Base-by-base conservation (phyloP, 53 echinoderm and acorn worm genomes). In the Hippasteria phrygiana region DNA sequence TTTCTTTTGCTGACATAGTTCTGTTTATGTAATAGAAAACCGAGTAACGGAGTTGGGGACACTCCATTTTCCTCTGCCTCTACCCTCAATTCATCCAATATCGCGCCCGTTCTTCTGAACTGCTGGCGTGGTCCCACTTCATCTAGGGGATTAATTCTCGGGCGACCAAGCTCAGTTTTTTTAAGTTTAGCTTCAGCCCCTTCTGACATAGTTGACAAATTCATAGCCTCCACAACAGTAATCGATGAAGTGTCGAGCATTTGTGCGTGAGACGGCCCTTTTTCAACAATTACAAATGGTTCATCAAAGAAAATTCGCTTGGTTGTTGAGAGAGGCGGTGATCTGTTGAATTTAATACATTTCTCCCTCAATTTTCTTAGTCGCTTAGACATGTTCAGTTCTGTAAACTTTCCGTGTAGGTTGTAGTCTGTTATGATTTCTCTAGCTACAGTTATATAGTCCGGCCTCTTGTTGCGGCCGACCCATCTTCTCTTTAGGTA, bases 41-140 rank as follows among this genome's bases (percentile, higher is more conserved):
- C 73, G 14, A 73, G 73, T 73, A 73, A 45, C 73, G 41, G 73
- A 73, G 73, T 73, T 45, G 73, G n/a, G 5, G 73, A 73, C 1
- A 73, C 46, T 24, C 73, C 73, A 73, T 73, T 73, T 73, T 73
- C 73, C 1, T 41, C 73, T 1, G 73, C 73, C 24, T 73, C 73
- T 45, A 1, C 32, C 5, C 46, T 22, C 46, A 73, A 42, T 73
- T 45, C 41, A 18, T 28, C n/a, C 20, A 45, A 22, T 22, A 73
- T 22, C 10, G 73, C 46, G 11, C 27, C 34, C 26, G 43, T 45
- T 29, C 73, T 9, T n/a, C 73, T 42, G 26, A 73, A 73, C 11
- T 43, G 73, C 42, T 39, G 40, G 40, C 73, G 73, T 3, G 73
- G 73, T 17, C 56, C 56, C 20, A 56, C 56, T 56, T 12, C 10